A percentile compares a stretch with the other conserved stretches of the same genome.
Evolutionary conservation across 1,140 invertebrate genomes (phyloP).

Genomic region (Trissolcus basalis): DNA sequence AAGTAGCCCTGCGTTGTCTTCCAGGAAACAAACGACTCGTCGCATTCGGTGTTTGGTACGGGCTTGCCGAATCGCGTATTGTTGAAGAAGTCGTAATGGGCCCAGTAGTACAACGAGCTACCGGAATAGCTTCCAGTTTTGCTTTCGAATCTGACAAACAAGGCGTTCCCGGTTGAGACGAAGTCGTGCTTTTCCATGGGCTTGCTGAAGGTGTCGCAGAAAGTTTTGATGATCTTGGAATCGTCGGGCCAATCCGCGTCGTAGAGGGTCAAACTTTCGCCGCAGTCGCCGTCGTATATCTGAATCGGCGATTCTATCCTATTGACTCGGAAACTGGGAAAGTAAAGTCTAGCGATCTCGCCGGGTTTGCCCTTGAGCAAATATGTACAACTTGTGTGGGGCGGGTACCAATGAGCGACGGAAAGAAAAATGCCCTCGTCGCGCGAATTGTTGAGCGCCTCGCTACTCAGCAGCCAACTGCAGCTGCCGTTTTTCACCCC

Average conservation of each 20-base stretch:
- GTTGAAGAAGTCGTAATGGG: conserved; percentile 94
- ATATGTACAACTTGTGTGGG: conserved; percentile 92
- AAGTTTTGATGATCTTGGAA: conserved; percentile 91
- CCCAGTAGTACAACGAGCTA: conserved; percentile 92
- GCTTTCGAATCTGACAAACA: conserved; percentile 92
- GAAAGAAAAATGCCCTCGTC: conserved; percentile 92
- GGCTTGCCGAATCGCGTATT: conserved; percentile 89
- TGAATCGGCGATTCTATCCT: conserved; percentile 90
- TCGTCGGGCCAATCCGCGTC: conserved; percentile 90
- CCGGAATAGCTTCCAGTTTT: conserved; percentile 93
- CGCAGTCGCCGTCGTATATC: conserved; percentile 90
- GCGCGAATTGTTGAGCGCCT: conserved; percentile 82
- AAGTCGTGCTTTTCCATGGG: conserved; percentile 95
- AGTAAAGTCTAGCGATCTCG: conserved; percentile 90
- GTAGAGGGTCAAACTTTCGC: conserved; percentile 91
- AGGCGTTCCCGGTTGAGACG: conserved; percentile 87
- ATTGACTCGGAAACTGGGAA: conserved; percentile 92
- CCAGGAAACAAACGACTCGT: conserved; percentile 90
- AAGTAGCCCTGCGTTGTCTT: conserved; percentile 82
- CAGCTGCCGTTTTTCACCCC: conserved; percentile 89
- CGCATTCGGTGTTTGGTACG: conserved; percentile 86
- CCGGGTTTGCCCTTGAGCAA: conserved; percentile 88
- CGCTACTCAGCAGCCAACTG: conserved; percentile 89
- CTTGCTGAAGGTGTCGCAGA: conserved; percentile 93
- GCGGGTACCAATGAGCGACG: conserved; percentile 94